Evolutionary conservation across 2,113 vertebrate species (phyloP), one percentile per base, ranked within the genome.

Genomic region (Eublepharis macularius): DNA sequence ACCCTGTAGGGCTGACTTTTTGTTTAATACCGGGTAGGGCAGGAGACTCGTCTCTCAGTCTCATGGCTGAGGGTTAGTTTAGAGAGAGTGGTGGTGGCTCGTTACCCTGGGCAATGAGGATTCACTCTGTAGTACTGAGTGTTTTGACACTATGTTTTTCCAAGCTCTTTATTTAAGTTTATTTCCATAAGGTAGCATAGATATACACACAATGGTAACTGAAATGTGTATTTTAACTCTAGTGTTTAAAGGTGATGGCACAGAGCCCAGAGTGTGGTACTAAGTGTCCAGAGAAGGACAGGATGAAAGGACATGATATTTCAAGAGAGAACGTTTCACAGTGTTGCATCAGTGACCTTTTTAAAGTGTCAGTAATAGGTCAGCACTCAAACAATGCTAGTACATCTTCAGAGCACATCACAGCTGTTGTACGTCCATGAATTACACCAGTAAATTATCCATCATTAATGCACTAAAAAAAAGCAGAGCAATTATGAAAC

Each of bases 281-380:
- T 45, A 7, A 49, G 26, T 70, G 66, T 51, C 54, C 41, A 63
- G 34, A 36, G 74, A 75, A 83, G 19, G 41, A 47, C 7, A 76
- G 70, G 72, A 75, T 83, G 39, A 47, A 76, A 83, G 7, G 43
- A 45, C 41, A 65, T 29, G 57, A 24, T 47, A 21, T 66, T 65
- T 76, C 66, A 63, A 84, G 54, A 43, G 57, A 49, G 43, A 84
- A 47, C 73, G 24, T 77, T 84, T 84, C 74, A 68, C 24, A 81
- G 79, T 76, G 47, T 47, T 76, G 43, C 45, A 51, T 45, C 24
- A 68, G 4, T 84, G 74, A 68, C 60, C 82, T 76, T 76, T 83
- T 66, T 39, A 16, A 83, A 83, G 70, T 49, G 57, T 49, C 60
- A 54, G 63, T 68, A 77, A 84, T 69, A 77, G 63, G 63, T 84